Base-by-base conservation (phyloP, 2,888 invertebrate species). In the Psylliodes chrysocephalus region DNA sequence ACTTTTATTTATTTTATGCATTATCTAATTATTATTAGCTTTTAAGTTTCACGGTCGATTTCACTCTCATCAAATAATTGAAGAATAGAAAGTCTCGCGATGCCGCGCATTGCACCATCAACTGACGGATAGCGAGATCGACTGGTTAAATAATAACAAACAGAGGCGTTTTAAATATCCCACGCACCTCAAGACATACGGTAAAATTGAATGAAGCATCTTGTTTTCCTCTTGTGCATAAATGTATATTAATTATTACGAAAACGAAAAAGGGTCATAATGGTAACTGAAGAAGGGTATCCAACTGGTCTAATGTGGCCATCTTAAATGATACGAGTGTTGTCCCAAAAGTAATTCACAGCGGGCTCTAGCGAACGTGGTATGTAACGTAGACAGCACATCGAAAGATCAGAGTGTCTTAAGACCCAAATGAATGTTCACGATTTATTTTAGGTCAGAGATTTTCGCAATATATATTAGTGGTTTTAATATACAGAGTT, bases 1-100 rank as follows among this genome's bases (percentile, higher is more conserved):
- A 25, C n/a, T 25, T 25, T n/a, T 12, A n/a, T 15, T 33, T 33
- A 33, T n/a, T 33, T 22, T n/a, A 33, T 7, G 8, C 7, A 33
- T 33, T 7, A 33, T 33, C 33, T 33, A 33, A 33, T 33, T 33
- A 33, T 1, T 33, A 2, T 33, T 2, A 17, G 2, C 12, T 10
- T 14, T 22, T 40, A 40, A 40, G 17, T 6, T 17, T 49, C 49
- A 49, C 49, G 49, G 28, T 49, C 49, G 49, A 49, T 49, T 49
- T 49, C 49, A 49, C 49, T 49, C 15, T 49, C 17, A 49, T 15
- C 2, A 19, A 25, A 25, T n/a, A n/a, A n/a, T 19, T 47, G 47
- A 47, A 22, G 47, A 47, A 28, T 25, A 25, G 25, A 47, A 2
- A 2, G 17, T 3, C 12, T 49, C 49, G 12, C 15, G 12, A 5